Base-by-base conservation (phyloP, 1,140 invertebrate species). In the Plectrocnemia conspersa region DNA sequence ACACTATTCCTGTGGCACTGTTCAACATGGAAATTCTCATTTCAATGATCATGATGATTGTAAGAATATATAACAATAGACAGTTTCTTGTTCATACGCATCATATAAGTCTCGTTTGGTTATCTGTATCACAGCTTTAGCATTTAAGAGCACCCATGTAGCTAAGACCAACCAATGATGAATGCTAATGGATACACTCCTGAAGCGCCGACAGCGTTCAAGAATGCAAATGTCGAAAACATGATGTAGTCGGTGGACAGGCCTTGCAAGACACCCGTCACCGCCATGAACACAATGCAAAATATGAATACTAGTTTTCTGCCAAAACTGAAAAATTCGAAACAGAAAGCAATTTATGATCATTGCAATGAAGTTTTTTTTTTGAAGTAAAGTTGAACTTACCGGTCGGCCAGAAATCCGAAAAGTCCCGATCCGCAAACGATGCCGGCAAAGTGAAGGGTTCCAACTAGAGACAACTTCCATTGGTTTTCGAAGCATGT, bases 161-260 rank as follows among this genome's bases (percentile, higher is more conserved):
- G n/a, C n/a, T n/a, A n/a, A n/a, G n/a, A n/a, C 64, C 67, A 64
- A 80, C 82, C 81, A 22, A 84, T 70, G 33, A 84, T 81, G 62
- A 84, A 83, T 0, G 77, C 77, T 22, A 81, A 66, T 6, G 79
- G 77, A 64, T 80, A 83, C 11, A 82, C 74, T 9, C 81, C 81
- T 9, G 80, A 74, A 1, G 78, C 79, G 3, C 77, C 76, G 4
- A 82, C 61, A 0, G 81, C 80, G 60, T 81, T 79, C 0, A 83
- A 59, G 58, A 82, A 75, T 3, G 79, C 75, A 36, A 83, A 74
- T 1, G 74, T 47, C 35, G 74, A 58, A 58, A 83, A 83, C 35
- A 70, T 75, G 2, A 67, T 61, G 59, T 81, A 83, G 62, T 77
- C 69, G 13, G 73, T 72, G 5, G 79, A 71, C 3, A 82, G 62